Evolutionary conservation across 2,113 vertebrate species (phyloP).

Genomic region (Sakesphorus luctuosus): DNA sequence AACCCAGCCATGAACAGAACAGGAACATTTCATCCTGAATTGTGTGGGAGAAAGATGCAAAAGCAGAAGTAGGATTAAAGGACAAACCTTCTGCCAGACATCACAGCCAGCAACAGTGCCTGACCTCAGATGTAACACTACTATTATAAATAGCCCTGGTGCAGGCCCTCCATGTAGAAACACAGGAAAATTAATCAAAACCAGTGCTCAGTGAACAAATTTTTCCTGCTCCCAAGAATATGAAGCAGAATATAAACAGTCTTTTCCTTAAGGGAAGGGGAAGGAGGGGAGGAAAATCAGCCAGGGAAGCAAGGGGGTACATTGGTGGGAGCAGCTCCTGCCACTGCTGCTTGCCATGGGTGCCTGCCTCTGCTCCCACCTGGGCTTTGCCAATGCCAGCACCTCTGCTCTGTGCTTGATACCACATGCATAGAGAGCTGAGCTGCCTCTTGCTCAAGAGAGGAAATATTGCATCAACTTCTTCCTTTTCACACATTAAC

Average conservation of each 20-base stretch:
- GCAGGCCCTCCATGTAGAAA: neutral
- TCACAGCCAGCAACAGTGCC: neutral
- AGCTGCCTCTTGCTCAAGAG: neutral
- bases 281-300: rapidly evolving
- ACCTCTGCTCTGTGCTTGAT: neutral
- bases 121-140: neutral
- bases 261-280: neutral
- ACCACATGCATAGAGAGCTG: rapidly evolving
- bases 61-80: neutral
- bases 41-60: neutral
- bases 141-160: neutral
- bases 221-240: neutral
- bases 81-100: neutral
- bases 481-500: neutral
- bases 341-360: neutral
- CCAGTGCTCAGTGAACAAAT: neutral
- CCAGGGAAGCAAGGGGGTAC: neutral
- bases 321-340: neutral
- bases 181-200: neutral
- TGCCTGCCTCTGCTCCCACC: neutral
- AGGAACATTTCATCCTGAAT: neutral
- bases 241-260: neutral
- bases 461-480: neutral
- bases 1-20: neutral
- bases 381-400: neutral